A percentile compares a stretch with the other conserved stretches of the same genome.
Evolutionary conservation across 2,888 invertebrate genomes (phyloP).

Genomic region (Aspidiotus rigidus): DNA sequence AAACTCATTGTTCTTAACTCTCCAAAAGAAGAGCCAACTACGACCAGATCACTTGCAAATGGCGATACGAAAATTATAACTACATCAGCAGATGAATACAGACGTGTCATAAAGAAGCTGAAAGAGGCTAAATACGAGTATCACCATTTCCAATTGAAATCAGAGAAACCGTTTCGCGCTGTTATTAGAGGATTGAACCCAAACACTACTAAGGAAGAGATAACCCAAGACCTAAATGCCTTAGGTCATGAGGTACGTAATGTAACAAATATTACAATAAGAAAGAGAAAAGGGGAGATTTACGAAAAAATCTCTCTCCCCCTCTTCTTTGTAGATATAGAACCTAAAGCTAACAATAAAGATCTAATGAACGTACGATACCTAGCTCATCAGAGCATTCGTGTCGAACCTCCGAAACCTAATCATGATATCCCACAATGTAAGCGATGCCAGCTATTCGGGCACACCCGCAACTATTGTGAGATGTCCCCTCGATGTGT

Average conservation of each 20-base stretch:
- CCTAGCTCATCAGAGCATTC: not conserved
- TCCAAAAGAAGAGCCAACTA: no score
- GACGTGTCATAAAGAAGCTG: not conserved
- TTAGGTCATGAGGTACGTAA: not conserved
- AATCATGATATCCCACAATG: not conserved
- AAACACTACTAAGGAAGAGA: not conserved
- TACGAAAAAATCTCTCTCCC: not conserved
- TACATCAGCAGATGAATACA: not conserved
- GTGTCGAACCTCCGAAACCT: not conserved
- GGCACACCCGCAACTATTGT: not conserved
- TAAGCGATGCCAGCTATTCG: not conserved
- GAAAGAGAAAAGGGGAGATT: not conserved
- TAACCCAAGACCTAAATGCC: not conserved
- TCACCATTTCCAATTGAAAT: not conserved
- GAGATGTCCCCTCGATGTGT: not conserved
- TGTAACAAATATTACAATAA: not conserved
- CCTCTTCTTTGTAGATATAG: not conserved
- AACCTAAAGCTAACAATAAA: constrained; percentile 1
- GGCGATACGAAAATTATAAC: no score
- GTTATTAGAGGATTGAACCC: not conserved
- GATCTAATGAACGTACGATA: not conserved
- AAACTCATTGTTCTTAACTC: no score
- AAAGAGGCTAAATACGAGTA: not conserved
- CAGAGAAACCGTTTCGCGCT: not conserved
- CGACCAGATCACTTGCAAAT: no score